Evolutionary conservation across 2,797 vertebrate species (phyloP).

Genomic region (Xiphophorus birchmanni): DNA sequence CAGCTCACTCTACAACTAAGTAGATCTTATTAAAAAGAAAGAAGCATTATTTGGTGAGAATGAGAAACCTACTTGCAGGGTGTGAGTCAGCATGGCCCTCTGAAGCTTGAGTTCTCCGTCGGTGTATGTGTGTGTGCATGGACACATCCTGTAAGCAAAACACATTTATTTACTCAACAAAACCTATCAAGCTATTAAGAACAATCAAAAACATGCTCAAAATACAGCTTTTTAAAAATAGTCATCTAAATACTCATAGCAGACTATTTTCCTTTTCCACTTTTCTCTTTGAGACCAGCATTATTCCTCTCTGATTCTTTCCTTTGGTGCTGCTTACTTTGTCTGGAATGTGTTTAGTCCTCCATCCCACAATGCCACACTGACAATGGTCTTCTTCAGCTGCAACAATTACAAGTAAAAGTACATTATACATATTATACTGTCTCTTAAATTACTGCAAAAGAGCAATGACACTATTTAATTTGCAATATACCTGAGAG

Average conservation of each 20-base stretch:
- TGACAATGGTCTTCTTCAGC: conserved; percentile 71
- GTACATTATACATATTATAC: background rate
- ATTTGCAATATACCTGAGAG: conserved; percentile 59
- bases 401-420: conserved; percentile 30
- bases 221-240: background rate
- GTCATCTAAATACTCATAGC: background rate
- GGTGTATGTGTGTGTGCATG: conserved; percentile 38
- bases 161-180: conserved; percentile 10
- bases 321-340: conserved; percentile 36
- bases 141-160: conserved; percentile 52
- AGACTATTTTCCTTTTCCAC: no score
- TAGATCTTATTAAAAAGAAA: background rate
- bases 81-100: conserved; percentile 56
- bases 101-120: conserved; percentile 58
- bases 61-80: conserved; percentile 65
- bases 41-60: background rate
- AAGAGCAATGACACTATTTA: background rate
- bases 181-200: background rate
- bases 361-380: conserved; percentile 73
- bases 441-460: background rate
- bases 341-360: conserved; percentile 32
- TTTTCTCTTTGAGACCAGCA: background rate
- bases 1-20: background rate
- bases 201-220: background rate
- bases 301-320: background rate